These are phyloP conservation scores for Oxycera nigricornis DNA, from an alignment of 2,888 invertebrate genomes.

Conservation along the genomic window DNA sequence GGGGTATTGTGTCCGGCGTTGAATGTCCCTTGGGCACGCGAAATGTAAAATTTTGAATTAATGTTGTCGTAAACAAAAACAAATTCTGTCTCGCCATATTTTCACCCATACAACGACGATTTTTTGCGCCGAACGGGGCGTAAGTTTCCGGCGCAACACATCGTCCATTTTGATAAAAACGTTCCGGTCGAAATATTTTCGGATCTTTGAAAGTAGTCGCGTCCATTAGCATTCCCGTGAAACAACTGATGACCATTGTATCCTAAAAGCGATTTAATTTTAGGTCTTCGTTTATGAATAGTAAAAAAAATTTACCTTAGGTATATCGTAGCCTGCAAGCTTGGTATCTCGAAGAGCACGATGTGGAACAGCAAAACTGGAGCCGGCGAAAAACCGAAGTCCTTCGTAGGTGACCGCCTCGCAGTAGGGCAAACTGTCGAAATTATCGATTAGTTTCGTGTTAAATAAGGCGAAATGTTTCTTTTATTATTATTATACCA, in stretches of 20 bases:
- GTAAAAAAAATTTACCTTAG: slow-evolving; percentile 67
- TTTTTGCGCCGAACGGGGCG: slow-evolving; percentile 80
- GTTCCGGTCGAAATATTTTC: slow-evolving; percentile 75
- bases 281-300: not conserved
- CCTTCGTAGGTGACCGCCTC: slow-evolving; percentile 81
- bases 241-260: slow-evolving; percentile 80
- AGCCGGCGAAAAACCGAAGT: slow-evolving; percentile 79
- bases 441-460: not conserved
- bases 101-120: slow-evolving; percentile 84
- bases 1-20: slow-evolving; percentile 70
- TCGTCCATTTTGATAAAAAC: slow-evolving; percentile 72
- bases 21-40: slow-evolving; percentile 69
- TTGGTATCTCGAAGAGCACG: slow-evolving; percentile 76
- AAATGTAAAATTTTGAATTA: slow-evolving; percentile 78
- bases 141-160: slow-evolving; percentile 71
- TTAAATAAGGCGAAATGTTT: not conserved
- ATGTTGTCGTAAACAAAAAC: slow-evolving; percentile 75
- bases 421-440: slow-evolving; percentile 77
- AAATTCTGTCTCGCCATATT: slow-evolving; percentile 76
- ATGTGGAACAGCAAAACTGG: slow-evolving; percentile 81
- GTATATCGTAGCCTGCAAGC: slow-evolving; percentile 75
- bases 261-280: slow-evolving; percentile 64
- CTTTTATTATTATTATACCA: too few species aligned
- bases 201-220: slow-evolving; percentile 73
- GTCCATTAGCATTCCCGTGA: slow-evolving; percentile 75